Evolutionary conservation across 1,140 invertebrate species (phyloP), one percentile per base, ranked within the genome.

Genomic region (Calephelis nemesis): DNA sequence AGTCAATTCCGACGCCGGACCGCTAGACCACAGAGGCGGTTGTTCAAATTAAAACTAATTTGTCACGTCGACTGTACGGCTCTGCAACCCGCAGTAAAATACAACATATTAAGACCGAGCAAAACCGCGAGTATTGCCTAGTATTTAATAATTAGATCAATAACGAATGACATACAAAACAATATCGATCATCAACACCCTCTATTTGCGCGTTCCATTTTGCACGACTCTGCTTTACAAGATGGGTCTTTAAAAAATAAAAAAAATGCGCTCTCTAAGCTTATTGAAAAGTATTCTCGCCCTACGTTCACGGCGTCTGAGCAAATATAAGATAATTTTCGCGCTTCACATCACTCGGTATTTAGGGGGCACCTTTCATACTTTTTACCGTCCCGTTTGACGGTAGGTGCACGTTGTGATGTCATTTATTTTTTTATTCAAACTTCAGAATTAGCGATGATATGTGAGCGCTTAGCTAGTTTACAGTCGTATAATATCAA

Each of bases 311-410:
- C 88, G 88, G 83, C 76, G 74, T 88, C 83, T 88, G 88, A 88
- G 79, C 88, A 90, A 90, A 90, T 90, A 90, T 90, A 90, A 90
- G 88, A 90, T 90, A 90, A 90, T 90, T 90, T 88, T 90, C 74
- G 65, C 85, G 86, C 86, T 88, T 79, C 86, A 84, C 81, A 81
- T 88, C 82, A 88, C 88, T 66, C 80, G 88, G 85, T 90, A 90
- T 90, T 90, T 90, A 90, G 85, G 85, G 85, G 88, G 80, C 81
- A 90, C 88, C 85, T 88, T 88, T 88, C 84, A 85, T 87, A 89
- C 84, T 89, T 87, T 87, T 87, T 90, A 87, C 82, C 72, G 74
- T 77, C 72, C 78, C 85, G 83, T 85, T 84, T 83, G 81, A 83
- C 79, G 80, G 71, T 84, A 84, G 80, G 79, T 82, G 83, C 77